Conservation (phyloP, 2,888 invertebrate genomes). For the Synanthedon vespiformis region DNA sequence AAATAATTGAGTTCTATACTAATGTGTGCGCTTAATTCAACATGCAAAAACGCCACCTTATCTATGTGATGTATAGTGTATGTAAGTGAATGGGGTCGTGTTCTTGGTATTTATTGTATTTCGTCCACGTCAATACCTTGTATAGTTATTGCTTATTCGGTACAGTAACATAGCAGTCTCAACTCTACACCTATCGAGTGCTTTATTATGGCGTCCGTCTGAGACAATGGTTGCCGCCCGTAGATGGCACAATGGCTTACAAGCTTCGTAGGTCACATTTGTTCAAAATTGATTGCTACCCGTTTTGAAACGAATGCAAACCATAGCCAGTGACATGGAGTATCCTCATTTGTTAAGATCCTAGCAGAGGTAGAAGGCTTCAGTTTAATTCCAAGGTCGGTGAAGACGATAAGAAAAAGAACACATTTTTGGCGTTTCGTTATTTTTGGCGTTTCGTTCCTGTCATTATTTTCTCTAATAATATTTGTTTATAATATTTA, state of each 20-base stretch:
- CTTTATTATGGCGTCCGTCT: background rate
- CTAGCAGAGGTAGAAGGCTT: too few species aligned
- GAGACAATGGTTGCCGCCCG: slow-evolving; percentile 20
- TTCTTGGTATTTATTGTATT: background rate
- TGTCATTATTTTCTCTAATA: too few species aligned
- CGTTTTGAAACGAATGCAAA: too few species aligned
- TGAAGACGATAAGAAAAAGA: too few species aligned
- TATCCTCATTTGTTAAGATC: too few species aligned
- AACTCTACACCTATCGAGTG: background rate
- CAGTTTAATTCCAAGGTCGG: too few species aligned
- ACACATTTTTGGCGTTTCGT: too few species aligned
- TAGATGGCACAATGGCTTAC: slow-evolving; percentile 20
- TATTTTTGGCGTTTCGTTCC: too few species aligned
- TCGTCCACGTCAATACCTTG: slow-evolving; percentile 2
- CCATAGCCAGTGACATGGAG: too few species aligned
- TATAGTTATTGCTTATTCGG: too few species aligned
- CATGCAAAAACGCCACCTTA: background rate
- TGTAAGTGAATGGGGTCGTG: background rate
- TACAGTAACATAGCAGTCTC: background rate
- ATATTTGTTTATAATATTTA: too few species aligned
- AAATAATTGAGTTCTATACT: too few species aligned
- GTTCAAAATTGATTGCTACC: background rate
- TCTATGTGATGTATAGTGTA: background rate
- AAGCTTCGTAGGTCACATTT: slow-evolving; percentile 7
- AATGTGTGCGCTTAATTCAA: background rate